A percentile compares a stretch with the other conserved stretches of the same genome.
These are phyloP conservation scores for Notamacropus eugenii DNA, from an alignment of 2,797 vertebrate species.

Conservation along the genomic window DNA sequence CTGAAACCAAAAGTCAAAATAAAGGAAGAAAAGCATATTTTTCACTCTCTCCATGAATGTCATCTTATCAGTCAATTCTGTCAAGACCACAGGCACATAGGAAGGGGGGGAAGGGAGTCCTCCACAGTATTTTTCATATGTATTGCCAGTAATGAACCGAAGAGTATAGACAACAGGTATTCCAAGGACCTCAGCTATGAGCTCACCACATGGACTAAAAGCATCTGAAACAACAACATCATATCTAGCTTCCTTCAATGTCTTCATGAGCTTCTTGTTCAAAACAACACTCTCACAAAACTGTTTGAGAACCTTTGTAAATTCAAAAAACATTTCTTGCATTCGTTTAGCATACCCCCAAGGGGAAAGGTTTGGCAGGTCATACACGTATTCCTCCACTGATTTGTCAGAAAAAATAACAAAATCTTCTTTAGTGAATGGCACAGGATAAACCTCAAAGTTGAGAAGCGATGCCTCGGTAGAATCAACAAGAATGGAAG, in stretches of 20 bases:
- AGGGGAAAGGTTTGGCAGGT: background rate
- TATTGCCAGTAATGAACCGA: slow-evolving; percentile 73
- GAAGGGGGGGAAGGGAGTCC: slow-evolving; percentile 81
- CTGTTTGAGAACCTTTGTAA: background rate
- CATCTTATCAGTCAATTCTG: slow-evolving; percentile 78
- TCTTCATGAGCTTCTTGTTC: slow-evolving; percentile 72
- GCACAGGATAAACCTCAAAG: slow-evolving; percentile 82
- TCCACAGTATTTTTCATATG: slow-evolving; percentile 77
- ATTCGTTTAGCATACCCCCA: slow-evolving; percentile 59
- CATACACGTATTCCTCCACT: slow-evolving; percentile 76
- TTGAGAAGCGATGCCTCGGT: slow-evolving; percentile 67
- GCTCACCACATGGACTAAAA: slow-evolving; percentile 75
- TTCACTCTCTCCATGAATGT: slow-evolving; percentile 77
- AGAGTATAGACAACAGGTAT: slow-evolving; percentile 83
- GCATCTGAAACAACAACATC: slow-evolving; percentile 82
- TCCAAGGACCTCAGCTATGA: slow-evolving; percentile 81
- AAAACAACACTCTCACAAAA: slow-evolving; percentile 65
- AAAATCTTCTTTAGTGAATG: slow-evolving; percentile 58
- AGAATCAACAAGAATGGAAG: slow-evolving; percentile 74
- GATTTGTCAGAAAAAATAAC: background rate
- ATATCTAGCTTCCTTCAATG: slow-evolving; percentile 78
- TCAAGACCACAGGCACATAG: slow-evolving; percentile 78
- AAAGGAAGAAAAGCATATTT: slow-evolving; percentile 78
- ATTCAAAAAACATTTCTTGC: background rate
- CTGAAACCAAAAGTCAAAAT: slow-evolving; percentile 70